Evolutionary conservation across 1,140 invertebrate genomes (phyloP).

Genomic region (Lysiphlebus fabarum): DNA sequence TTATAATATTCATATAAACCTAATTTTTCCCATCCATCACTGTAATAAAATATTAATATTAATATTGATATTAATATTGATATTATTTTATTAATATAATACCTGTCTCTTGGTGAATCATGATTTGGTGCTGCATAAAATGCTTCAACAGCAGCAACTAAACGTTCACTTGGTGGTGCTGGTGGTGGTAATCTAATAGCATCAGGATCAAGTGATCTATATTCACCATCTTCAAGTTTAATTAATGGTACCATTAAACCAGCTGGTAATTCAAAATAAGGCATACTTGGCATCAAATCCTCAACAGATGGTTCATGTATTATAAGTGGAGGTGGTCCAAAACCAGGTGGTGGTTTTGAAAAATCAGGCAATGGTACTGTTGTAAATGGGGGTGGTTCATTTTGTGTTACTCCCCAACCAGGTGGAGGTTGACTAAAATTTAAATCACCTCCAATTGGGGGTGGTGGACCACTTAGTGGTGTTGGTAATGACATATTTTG

Average conservation of each 20-base stretch:
- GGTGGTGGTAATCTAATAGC: constrained; percentile 88
- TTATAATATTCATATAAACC: constrained; percentile 97
- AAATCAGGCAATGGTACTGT: constrained; percentile 71
- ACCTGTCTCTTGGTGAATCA: constrained; percentile 91
- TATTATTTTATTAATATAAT: constrained; percentile 21
- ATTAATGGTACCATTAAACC: constrained; percentile 93
- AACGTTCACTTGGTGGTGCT: constrained; percentile 85
- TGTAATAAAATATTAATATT: constrained; percentile 49
- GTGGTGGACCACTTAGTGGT: constrained; percentile 27
- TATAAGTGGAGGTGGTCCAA: constrained; percentile 57
- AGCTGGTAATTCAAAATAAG: constrained; percentile 94
- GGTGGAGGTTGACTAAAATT: constrained; percentile 61
- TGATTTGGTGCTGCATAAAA: constrained; percentile 93
- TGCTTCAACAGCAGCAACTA: constrained; percentile 89
- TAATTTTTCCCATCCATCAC: constrained; percentile 97
- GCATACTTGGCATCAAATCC: constrained; percentile 82
- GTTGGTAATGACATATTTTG: constrained; percentile 31
- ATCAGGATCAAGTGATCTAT: constrained; percentile 85
- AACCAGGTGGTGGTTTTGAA: constrained; percentile 80
- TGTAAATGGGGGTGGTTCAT: constrained; percentile 44
- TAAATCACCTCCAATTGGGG: constrained; percentile 41
- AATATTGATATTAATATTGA: too few relatives aligned
- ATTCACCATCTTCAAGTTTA: constrained; percentile 87
- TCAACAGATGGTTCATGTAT: constrained; percentile 58
- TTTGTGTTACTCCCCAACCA: constrained; percentile 45